These are phyloP conservation scores for Lasioglossum calceatum DNA, from an alignment of 2,888 invertebrate species.

Conservation along the genomic window DNA sequence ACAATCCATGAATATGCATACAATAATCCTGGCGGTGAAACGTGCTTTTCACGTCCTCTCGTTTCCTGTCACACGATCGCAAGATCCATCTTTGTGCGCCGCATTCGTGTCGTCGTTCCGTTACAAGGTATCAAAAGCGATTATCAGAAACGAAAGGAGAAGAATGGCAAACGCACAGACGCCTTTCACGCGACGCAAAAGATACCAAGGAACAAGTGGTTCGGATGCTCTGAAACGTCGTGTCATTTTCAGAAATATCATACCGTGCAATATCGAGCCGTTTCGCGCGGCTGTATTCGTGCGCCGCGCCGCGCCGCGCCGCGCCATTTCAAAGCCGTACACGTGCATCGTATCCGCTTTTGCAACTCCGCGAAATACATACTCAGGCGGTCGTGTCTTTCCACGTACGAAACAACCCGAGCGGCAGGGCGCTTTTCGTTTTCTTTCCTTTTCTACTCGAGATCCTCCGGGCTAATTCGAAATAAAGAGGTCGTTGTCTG, in stretches of 20 bases:
- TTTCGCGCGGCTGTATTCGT: not conserved
- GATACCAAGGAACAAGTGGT: constrained; percentile 16
- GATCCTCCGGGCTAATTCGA: constrained; percentile 16
- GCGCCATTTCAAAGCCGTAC: constrained; percentile 10
- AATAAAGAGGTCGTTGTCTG: not conserved
- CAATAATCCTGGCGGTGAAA: not conserved
- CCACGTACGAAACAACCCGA: constrained; percentile 17
- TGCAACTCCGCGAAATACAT: constrained; percentile 22
- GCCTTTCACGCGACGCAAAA: not conserved
- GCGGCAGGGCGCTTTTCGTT: constrained; percentile 11
- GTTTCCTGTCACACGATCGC: not conserved
- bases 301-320: not conserved
- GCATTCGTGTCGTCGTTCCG: not conserved
- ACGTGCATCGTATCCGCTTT: constrained; percentile 23
- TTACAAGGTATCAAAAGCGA: not conserved
- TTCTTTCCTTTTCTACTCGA: not conserved
- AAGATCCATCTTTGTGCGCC: not conserved
- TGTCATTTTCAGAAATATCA: constrained; percentile 68
- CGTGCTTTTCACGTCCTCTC: not conserved
- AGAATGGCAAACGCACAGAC: not conserved
- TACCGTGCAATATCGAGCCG: constrained; percentile 47
- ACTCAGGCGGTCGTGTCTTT: constrained; percentile 38
- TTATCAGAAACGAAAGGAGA: not conserved
- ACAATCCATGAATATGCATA: not conserved
- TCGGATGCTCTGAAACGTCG: constrained; percentile 59